Evolutionary conservation across 2,888 invertebrate species (phyloP).

Genomic region (Sabellastarte sp.): DNA sequence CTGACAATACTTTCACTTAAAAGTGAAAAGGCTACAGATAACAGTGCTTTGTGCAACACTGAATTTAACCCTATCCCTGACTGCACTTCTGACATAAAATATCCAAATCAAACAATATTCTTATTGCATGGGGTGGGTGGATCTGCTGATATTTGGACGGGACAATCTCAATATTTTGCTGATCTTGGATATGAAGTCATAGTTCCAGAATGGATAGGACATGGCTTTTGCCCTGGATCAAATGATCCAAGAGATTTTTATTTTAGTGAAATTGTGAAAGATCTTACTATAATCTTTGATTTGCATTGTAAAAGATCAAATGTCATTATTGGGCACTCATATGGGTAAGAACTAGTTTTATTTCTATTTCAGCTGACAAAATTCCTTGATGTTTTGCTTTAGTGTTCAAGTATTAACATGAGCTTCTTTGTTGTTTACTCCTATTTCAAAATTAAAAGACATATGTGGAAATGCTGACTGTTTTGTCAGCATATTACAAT

Average conservation of each 20-base stretch:
- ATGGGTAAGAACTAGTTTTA: conserved; percentile 71
- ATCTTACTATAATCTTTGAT: conserved; percentile 67
- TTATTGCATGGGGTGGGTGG: conserved; percentile 72
- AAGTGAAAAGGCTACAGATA: too few relatives aligned
- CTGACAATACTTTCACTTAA: too few relatives aligned
- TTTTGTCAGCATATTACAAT: too few relatives aligned
- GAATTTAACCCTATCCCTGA: too few relatives aligned
- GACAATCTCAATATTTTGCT: conserved; percentile 66
- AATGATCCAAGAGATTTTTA: conserved; percentile 64
- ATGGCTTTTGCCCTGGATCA: conserved; percentile 69
- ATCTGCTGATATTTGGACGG: conserved; percentile 67
- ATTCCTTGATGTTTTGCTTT: too few relatives aligned
- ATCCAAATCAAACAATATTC: conserved; percentile 56
- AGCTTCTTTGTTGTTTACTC: too few relatives aligned
- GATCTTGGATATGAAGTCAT: conserved; percentile 66
- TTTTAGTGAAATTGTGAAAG: conserved; percentile 66
- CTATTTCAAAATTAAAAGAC: too few relatives aligned
- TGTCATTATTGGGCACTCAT: conserved; percentile 70
- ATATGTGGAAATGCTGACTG: too few relatives aligned
- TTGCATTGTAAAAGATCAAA: conserved; percentile 66
- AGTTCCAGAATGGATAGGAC: conserved; percentile 70
- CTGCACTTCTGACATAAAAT: background rate
- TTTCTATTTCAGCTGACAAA: too few relatives aligned
- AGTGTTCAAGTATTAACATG: too few relatives aligned
- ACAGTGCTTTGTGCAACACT: too few relatives aligned